Conservation (phyloP, 1,140 invertebrate genomes). For the Drosophila grimshawi region DNA sequence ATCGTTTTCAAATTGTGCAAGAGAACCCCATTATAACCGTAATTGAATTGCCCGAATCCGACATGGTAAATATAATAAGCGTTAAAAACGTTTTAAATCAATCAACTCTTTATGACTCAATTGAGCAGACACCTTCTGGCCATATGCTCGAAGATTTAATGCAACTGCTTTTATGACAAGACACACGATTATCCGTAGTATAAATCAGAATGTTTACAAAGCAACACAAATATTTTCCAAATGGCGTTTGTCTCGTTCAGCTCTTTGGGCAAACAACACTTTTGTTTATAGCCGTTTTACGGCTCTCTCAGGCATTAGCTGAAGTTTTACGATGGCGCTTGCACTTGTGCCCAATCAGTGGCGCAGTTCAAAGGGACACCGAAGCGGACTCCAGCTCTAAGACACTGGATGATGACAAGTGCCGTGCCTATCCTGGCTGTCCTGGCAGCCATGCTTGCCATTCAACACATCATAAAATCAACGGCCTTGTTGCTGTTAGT, state of each 20-base stretch:
- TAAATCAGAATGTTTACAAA: conserved; percentile 52
- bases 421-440: conserved; percentile 41
- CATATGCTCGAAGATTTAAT: conserved; percentile 47
- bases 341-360: conserved; percentile 64
- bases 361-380: conserved; percentile 30
- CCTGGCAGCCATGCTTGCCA: conserved; percentile 48
- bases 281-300: conserved; percentile 79
- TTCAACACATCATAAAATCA: conserved; percentile 79
- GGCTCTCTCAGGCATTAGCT: conserved; percentile 65
- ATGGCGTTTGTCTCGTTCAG: conserved; percentile 28
- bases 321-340: conserved; percentile 71
- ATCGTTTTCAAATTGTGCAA: no score
- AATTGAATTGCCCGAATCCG: no score
- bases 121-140: conserved; percentile 24
- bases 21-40: no score
- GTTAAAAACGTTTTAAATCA: no score
- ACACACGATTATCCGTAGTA: conserved; percentile 64
- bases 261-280: conserved; percentile 54
- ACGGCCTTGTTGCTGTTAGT: conserved; percentile 63
- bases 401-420: conserved; percentile 50
- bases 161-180: conserved; percentile 30
- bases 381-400: conserved; percentile 11
- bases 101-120: background rate
- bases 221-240: conserved; percentile 29
- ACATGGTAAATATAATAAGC: no score